Percentiles rank a stretch among this genome's conserved stretches.
Evolutionary conservation across 2,888 invertebrate genomes (phyloP).

Genomic region (Alviniconcha strummeri): DNA sequence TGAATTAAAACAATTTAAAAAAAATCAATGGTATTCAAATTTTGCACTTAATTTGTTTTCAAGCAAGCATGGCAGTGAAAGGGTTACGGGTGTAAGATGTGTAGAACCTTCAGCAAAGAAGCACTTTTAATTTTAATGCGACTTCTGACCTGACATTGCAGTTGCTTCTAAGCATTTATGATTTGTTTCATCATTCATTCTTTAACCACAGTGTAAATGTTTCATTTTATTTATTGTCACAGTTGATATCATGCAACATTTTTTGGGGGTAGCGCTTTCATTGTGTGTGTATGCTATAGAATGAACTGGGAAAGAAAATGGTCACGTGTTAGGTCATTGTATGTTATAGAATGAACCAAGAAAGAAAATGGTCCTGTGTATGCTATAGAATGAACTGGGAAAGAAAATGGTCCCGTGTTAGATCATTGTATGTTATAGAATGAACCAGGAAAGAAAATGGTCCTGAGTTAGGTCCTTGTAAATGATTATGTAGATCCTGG

Average conservation of each 20-base stretch:
- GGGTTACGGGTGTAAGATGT: too few species aligned
- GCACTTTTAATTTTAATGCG: too few species aligned
- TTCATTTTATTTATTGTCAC: constrained; percentile 21
- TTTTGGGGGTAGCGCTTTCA: not conserved
- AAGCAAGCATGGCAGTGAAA: too few species aligned
- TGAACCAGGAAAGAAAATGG: not conserved
- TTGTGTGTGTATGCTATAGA: constrained; percentile 4
- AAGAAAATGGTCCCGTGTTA: not conserved
- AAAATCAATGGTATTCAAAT: not conserved
- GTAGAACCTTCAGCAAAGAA: too few species aligned
- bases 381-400: not conserved
- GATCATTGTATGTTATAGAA: not conserved
- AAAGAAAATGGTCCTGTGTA: not conserved
- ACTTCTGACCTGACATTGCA: too few species aligned
- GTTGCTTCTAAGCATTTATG: too few species aligned
- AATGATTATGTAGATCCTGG: too few species aligned
- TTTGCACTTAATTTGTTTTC: not conserved
- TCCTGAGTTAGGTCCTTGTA: not conserved
- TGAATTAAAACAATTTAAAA: not conserved
- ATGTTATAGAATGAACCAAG: too few species aligned
- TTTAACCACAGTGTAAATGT: constrained; percentile 4
- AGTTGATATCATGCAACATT: not conserved
- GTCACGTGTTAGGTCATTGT: not conserved
- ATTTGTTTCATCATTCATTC: too few species aligned
- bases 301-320: not conserved